phyloP scores from a whole-genome alignment of 1,140 invertebrate genomes.

The Capitella teleta region DNA sequence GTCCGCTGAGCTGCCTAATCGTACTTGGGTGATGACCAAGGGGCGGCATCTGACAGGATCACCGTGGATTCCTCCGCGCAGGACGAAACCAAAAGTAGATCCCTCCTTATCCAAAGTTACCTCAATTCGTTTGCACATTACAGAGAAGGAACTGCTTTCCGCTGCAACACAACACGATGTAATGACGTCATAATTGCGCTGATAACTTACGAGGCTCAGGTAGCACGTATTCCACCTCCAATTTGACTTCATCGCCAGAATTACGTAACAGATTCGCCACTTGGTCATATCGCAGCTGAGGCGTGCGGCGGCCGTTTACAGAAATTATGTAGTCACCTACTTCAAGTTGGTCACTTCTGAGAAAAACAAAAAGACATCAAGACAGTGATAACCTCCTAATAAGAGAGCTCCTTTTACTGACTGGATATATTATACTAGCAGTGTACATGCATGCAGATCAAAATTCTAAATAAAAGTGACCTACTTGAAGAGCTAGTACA shows the following conservation, averaged over 20 bases:
- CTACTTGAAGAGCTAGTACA: not conserved
- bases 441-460: not conserved
- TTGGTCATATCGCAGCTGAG: constrained; percentile 64
- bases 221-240: constrained; percentile 72
- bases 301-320: constrained; percentile 67
- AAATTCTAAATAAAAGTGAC: not conserved
- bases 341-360: constrained; percentile 49
- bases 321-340: constrained; percentile 67
- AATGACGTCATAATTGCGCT: not conserved
- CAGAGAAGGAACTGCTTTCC: constrained; percentile 22
- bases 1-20: constrained; percentile 77
- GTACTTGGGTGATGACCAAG: constrained; percentile 75
- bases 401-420: not conserved
- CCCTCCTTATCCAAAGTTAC: constrained; percentile 56
- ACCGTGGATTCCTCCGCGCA: constrained; percentile 64
- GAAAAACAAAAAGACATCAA: not conserved
- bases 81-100: constrained; percentile 75
- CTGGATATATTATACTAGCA: not conserved
- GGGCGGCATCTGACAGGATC: constrained; percentile 52
- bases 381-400: not conserved
- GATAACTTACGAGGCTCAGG: constrained; percentile 55
- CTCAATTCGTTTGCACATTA: constrained; percentile 32
- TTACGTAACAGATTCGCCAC: constrained; percentile 64
- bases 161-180: constrained; percentile 19
- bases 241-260: constrained; percentile 56